Evolutionary conservation across 2,113 vertebrate genomes (phyloP).

Genomic region (Zingel zingel): DNA sequence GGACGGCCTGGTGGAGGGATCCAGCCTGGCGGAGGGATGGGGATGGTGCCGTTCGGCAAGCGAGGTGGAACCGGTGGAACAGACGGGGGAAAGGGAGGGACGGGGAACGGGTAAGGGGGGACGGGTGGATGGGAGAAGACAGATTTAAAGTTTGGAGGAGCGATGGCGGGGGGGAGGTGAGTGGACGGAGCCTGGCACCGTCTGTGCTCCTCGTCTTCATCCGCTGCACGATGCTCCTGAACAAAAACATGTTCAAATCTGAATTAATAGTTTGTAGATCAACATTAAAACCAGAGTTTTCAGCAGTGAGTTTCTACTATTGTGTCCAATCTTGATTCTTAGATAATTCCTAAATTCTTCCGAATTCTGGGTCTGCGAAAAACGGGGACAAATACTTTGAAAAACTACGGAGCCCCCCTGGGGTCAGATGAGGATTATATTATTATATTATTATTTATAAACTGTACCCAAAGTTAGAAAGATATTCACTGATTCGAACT

Average conservation of each 20-base stretch:
- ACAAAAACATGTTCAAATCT: slow-evolving; percentile 14
- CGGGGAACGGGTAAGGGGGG: slow-evolving; percentile 48
- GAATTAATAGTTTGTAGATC: neutral
- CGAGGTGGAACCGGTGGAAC: slow-evolving; percentile 64
- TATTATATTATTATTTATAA: too few relatives aligned
- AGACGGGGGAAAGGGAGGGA: slow-evolving; percentile 56
- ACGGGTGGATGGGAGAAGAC: slow-evolving; percentile 18
- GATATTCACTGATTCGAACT: too few relatives aligned
- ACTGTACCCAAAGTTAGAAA: too few relatives aligned
- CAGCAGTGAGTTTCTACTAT: too few relatives aligned
- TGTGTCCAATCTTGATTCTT: too few relatives aligned
- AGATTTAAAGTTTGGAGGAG: slow-evolving; percentile 21
- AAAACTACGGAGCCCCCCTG: too few relatives aligned
- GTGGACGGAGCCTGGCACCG: slow-evolving; percentile 62
- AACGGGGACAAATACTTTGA: too few relatives aligned
- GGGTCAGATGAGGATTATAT: too few relatives aligned
- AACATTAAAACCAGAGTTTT: neutral
- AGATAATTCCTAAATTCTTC: too few relatives aligned
- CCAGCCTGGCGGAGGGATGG: slow-evolving; percentile 79
- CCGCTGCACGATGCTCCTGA: slow-evolving; percentile 86
- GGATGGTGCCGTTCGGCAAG: slow-evolving; percentile 72
- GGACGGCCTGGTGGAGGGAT: slow-evolving; percentile 30
- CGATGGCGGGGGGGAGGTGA: neutral
- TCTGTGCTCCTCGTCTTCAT: slow-evolving; percentile 88
- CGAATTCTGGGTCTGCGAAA: too few relatives aligned